Evolutionary conservation across 2,888 invertebrate species (phyloP).

Genomic region (Mesorhabditis belari): DNA sequence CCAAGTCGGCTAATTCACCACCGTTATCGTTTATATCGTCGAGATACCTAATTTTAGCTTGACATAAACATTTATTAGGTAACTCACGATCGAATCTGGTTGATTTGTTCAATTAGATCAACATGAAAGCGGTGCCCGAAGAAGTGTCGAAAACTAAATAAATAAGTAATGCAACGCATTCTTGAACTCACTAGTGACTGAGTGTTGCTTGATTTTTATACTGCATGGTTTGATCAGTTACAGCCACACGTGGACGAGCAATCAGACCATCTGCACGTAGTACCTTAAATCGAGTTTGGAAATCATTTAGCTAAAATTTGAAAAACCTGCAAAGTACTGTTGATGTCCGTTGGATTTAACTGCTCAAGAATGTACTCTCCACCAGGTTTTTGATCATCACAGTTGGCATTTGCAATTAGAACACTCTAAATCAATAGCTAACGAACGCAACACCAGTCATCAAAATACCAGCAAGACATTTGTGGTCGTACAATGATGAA

Average conservation of each 20-base stretch:
- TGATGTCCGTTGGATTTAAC: slow-evolving; percentile 19
- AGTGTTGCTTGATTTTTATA: slow-evolving; percentile 31
- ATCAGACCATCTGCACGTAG: slow-evolving; percentile 42
- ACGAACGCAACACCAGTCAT: too few relatives aligned
- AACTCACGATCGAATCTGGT: too few relatives aligned
- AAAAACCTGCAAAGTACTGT: slow-evolving; percentile 19
- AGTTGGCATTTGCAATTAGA: too few relatives aligned
- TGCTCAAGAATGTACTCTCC: slow-evolving; percentile 22
- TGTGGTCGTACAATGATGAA: slow-evolving; percentile 36
- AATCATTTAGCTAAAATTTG: slow-evolving; percentile 2
- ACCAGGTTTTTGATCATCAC: not conserved
- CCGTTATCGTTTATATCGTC: not conserved
- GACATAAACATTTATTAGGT: too few relatives aligned
- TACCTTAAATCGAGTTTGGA: slow-evolving; percentile 4
- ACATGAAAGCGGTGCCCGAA: slow-evolving; percentile 44
- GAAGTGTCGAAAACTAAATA: slow-evolving; percentile 43
- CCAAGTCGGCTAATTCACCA: slow-evolving; percentile 1
- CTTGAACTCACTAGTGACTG: slow-evolving; percentile 32
- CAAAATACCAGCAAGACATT: slow-evolving; percentile 41
- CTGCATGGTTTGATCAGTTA: slow-evolving; percentile 10
- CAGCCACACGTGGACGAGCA: slow-evolving; percentile 19
- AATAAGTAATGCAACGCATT: not conserved
- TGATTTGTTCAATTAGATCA: slow-evolving; percentile 29
- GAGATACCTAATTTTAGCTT: slow-evolving; percentile 13
- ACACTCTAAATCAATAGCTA: too few relatives aligned